Percentiles rank a stretch among this genome's conserved stretches.
Evolutionary conservation across 2,113 vertebrate genomes (phyloP).

Genomic region (Tricholaema leucomelas): DNA sequence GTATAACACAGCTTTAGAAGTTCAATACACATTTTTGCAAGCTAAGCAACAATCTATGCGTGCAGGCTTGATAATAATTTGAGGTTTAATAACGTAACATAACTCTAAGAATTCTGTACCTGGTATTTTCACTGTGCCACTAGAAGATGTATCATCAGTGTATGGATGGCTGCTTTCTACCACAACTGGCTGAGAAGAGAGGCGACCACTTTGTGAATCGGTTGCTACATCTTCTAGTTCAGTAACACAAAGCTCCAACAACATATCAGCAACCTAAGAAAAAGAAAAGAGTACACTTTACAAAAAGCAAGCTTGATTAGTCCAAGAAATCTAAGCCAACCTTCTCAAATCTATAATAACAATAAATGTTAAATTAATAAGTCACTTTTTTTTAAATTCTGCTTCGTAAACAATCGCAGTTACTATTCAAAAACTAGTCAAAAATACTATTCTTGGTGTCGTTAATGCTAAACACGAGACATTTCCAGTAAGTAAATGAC

Average conservation of each 20-base stretch:
- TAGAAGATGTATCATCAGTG: conserved; percentile 96
- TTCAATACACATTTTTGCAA: not conserved
- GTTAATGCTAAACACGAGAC: not conserved
- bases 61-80: not conserved
- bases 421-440: too few relatives aligned
- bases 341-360: not conserved
- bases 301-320: not conserved
- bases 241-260: conserved; percentile 94
- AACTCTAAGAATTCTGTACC: conserved; percentile 70
- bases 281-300: not conserved
- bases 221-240: conserved; percentile 97
- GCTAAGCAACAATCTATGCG: not conserved
- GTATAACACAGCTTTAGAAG: not conserved
- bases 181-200: conserved; percentile 95
- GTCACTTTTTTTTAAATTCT: not conserved
- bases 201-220: conserved; percentile 94
- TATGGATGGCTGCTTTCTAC: conserved; percentile 98
- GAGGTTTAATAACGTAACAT: not conserved
- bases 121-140: conserved; percentile 97
- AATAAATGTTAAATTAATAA: not conserved
- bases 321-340: not conserved
- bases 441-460: not conserved
- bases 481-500: not conserved
- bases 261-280: conserved; percentile 92
- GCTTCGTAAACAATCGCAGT: not conserved